phyloP scores from a whole-genome alignment of 2,888 invertebrate species.

The Philereme vetulata region DNA sequence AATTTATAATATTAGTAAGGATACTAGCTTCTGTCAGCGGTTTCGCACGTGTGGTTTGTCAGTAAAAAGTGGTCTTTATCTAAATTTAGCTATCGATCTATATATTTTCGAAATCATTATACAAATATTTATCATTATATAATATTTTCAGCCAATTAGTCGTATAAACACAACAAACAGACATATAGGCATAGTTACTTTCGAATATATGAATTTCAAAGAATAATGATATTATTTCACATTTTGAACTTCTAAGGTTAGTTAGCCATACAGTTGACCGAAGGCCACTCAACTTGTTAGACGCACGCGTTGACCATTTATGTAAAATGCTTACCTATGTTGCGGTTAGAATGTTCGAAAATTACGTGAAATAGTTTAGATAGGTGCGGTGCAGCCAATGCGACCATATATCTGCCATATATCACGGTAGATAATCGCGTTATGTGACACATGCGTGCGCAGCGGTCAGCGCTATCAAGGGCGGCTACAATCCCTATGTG shows the following conservation, averaged over 20 bases:
- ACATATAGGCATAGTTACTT: no score
- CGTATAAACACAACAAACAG: no score
- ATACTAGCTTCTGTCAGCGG: no score
- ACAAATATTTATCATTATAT: no score
- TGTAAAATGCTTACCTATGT: slow-evolving; percentile 4
- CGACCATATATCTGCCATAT: slow-evolving; percentile 36
- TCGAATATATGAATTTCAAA: no score
- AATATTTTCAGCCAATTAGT: no score
- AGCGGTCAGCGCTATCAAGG: slow-evolving; percentile 68
- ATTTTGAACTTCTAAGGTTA: slow-evolving; percentile 16
- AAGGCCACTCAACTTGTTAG: slow-evolving; percentile 22
- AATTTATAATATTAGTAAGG: no score
- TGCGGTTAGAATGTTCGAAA: slow-evolving; percentile 35
- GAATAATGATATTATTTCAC: neutral
- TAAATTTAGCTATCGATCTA: no score
- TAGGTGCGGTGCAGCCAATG: slow-evolving; percentile 34
- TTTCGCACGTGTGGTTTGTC: no score
- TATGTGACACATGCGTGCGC: slow-evolving; percentile 50
- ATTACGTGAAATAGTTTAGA: slow-evolving; percentile 35
- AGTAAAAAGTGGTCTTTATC: no score
- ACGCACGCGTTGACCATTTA: slow-evolving; percentile 14
- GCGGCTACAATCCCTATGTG: slow-evolving; percentile 76
- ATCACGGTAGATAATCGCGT: slow-evolving; percentile 35
- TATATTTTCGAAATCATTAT: no score
- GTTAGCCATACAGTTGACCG: slow-evolving; percentile 14